These are phyloP conservation scores for Larimichthys polyactis DNA, from an alignment of 2,113 vertebrate species.

Conservation along the genomic window DNA sequence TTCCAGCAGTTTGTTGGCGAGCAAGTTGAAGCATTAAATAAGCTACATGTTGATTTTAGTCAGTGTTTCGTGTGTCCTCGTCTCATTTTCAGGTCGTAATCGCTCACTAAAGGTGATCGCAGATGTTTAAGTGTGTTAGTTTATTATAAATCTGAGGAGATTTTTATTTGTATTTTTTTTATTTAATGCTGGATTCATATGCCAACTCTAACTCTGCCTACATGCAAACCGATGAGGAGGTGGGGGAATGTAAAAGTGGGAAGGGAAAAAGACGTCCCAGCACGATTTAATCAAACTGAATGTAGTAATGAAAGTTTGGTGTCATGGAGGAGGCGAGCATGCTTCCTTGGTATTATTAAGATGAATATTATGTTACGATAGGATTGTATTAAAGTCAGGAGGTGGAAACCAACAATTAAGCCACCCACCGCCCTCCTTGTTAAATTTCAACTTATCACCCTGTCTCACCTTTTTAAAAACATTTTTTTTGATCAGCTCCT, in stretches of 20 bases:
- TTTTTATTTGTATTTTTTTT: too few species aligned
- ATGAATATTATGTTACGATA: constrained; percentile 18
- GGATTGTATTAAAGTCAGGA: background rate
- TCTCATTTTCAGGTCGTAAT: background rate
- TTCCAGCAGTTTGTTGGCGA: too few species aligned
- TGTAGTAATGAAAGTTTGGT: constrained; percentile 33
- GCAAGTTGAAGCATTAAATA: background rate
- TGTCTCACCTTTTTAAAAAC: constrained; percentile 13
- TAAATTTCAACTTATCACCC: constrained; percentile 41
- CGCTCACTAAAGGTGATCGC: background rate
- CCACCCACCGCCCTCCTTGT: constrained; percentile 10
- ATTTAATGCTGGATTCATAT: constrained; percentile 1
- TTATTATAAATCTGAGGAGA: background rate
- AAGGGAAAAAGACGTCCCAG: constrained; percentile 10
- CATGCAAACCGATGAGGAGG: background rate
- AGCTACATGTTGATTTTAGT: background rate
- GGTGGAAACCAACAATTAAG: constrained; percentile 15
- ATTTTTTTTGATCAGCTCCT: constrained; percentile 50
- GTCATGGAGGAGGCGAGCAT: constrained; percentile 24
- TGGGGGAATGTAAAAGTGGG: constrained; percentile 33
- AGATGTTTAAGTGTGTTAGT: background rate
- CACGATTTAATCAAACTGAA: constrained; percentile 38
- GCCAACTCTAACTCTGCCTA: background rate
- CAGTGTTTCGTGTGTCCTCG: too few species aligned
- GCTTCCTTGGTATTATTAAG: constrained; percentile 1